Base-by-base conservation (phyloP, 2,888 invertebrate genomes). In the Sthenelais limicola region DNA sequence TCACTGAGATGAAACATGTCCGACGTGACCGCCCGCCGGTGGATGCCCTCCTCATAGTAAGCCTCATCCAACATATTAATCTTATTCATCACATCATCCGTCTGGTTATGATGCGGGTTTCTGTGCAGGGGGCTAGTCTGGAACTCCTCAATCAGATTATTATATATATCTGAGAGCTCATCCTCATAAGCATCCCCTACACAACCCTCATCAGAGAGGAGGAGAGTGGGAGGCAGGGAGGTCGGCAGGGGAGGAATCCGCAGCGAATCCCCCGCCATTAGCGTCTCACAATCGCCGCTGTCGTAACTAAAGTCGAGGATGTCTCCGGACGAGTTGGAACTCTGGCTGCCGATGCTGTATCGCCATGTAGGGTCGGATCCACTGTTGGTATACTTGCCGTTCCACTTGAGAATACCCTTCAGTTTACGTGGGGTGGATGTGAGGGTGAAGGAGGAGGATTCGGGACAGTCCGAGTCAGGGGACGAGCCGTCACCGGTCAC, bases 261-360 rank as follows among this genome's bases (percentile, higher is more conserved):
- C 5, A 24, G 52, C 35, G 24, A 66, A 18, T 70, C 72, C 7
- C 35, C 32, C 9, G 54, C 47, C 43, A 72, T 33, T 30, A 52
- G 38, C 4, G 18, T 32, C 24, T 81, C 81, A 33, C 82, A 82
- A 62, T 85, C 84, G 26, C 79, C 78, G 71, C 84, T 84, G 73
- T 86, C 85, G 58, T 85, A 85, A 0, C 85, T 84, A 74, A 86
- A 83, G 77, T 86, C 84, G 21, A 86, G 78, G 72, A 85, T 81
- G 74, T 86, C 86, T 26, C 83, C 83, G 0, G 86, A 86, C 0
- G 86, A 86, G 73, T 84, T 85, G 12, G 86, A 86, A 12, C 85
- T 82, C 68, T 76, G 76, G 69, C 85, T 85, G 74, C 85, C 82
- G 9, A 82, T 76, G 73, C 85, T 85, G 28, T 83, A 79, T 24